phyloP scores from a whole-genome alignment of 1,140 invertebrate genomes.

The Brachionus koreanus region DNA sequence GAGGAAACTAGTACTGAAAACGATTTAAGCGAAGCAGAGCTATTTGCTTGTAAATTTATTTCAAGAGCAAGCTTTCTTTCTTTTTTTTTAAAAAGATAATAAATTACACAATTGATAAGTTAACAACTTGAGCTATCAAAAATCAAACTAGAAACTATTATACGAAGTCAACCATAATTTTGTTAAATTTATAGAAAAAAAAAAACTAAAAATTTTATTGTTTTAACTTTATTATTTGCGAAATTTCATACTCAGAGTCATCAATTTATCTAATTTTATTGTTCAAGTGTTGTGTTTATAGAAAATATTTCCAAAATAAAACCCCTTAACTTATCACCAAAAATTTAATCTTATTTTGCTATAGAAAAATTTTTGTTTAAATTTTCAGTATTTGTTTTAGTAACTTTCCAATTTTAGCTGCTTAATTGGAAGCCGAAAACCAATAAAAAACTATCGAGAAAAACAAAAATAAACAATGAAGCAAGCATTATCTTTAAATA shows the following conservation, averaged over 20 bases:
- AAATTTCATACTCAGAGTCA: conserved; percentile 1
- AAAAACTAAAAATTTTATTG: not conserved
- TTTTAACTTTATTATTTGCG: conserved; percentile 14
- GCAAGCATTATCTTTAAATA: not conserved
- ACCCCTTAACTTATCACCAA: not conserved
- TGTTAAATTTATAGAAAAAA: not conserved
- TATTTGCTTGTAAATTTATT: not conserved
- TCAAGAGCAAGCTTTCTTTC: conserved; percentile 28
- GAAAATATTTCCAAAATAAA: not conserved
- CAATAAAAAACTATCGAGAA: conserved; percentile 4
- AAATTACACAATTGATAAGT: conserved; percentile 41
- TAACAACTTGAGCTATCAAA: conserved; percentile 20
- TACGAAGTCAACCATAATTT: conserved; percentile 35
- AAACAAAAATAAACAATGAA: not conserved
- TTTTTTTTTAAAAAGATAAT: conserved; percentile 28
- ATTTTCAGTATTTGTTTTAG: not conserved
- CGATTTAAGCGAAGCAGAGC: not conserved
- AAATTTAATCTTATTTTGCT: not conserved
- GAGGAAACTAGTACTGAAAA: not conserved
- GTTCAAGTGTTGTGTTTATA: conserved; percentile 7
- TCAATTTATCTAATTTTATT: conserved; percentile 2
- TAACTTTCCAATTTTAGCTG: not conserved
- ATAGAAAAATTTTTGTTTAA: not conserved
- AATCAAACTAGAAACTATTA: not conserved
- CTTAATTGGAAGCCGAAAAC: not conserved